Percentiles rank a stretch among this genome's conserved stretches.
Conservation (phyloP, 2,113 vertebrate genomes). For the Microcebus tavaratra region DNA sequence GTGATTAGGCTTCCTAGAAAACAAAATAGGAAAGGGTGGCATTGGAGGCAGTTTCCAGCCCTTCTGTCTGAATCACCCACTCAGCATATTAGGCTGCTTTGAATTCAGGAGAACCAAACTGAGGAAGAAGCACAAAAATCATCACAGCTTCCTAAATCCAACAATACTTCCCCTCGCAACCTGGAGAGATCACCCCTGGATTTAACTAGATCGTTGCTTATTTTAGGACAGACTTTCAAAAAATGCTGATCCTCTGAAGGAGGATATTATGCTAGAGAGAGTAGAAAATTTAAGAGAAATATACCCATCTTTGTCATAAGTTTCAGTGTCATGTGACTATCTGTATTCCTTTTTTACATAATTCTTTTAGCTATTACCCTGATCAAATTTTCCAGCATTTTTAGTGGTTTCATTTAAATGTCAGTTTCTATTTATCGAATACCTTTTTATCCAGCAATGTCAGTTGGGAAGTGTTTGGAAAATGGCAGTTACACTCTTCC, state of each 20-base stretch:
- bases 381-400: slow-evolving; percentile 4
- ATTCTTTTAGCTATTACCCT: neutral
- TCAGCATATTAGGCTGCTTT: neutral
- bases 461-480: neutral
- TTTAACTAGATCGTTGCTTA: neutral
- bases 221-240: neutral
- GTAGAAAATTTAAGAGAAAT: slow-evolving; percentile 20
- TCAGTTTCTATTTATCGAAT: neutral
- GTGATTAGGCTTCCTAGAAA: slow-evolving; percentile 32
- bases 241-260: neutral
- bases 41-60: neutral
- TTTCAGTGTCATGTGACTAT: neutral
- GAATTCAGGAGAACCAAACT: neutral
- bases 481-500: neutral
- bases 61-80: slow-evolving; percentile 1
- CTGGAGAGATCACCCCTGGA: neutral
- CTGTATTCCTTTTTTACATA: slow-evolving; percentile 42
- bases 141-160: neutral
- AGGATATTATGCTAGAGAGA: neutral
- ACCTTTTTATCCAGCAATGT: neutral
- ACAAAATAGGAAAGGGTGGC: neutral
- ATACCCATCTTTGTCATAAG: neutral
- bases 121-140: slow-evolving; percentile 10
- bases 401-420: slow-evolving; percentile 24
- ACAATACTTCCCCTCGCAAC: neutral